These are phyloP conservation scores for Formica exsecta DNA, from an alignment of 1,140 invertebrate species.

Conservation along the genomic window DNA sequence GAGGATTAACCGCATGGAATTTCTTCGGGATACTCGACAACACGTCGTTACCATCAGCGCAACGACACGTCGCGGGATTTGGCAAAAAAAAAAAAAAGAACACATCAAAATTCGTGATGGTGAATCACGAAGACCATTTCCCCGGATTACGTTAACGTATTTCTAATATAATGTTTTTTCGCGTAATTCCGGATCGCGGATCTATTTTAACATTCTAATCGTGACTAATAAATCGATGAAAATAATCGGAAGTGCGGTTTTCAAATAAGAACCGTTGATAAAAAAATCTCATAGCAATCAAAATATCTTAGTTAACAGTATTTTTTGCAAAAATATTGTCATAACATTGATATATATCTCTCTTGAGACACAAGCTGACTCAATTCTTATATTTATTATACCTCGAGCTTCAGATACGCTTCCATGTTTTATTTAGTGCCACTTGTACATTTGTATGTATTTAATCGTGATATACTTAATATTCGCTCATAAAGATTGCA, in stretches of 20 bases:
- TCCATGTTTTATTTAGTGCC: not conserved
- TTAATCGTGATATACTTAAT: not conserved
- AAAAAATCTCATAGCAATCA: not conserved
- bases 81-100: conserved; percentile 70
- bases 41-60: conserved; percentile 74
- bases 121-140: conserved; percentile 15
- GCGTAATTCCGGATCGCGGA: conserved; percentile 3
- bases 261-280: not conserved
- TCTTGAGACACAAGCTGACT: not conserved
- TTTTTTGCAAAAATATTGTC: conserved; percentile 1
- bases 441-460: not conserved
- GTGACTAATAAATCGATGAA: not conserved
- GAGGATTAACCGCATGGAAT: conserved; percentile 82
- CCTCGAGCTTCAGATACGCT: not conserved
- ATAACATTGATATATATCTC: not conserved
- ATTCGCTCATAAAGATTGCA: not conserved
- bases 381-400: not conserved
- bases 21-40: conserved; percentile 77
- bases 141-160: conserved; percentile 35
- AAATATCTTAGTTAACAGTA: not conserved
- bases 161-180: conserved; percentile 7
- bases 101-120: conserved; percentile 68
- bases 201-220: not conserved
- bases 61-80: conserved; percentile 79
- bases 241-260: conserved; percentile 1